Conservation (phyloP, 2,797 vertebrate species). For the Pogonophryne albipinna region DNA sequence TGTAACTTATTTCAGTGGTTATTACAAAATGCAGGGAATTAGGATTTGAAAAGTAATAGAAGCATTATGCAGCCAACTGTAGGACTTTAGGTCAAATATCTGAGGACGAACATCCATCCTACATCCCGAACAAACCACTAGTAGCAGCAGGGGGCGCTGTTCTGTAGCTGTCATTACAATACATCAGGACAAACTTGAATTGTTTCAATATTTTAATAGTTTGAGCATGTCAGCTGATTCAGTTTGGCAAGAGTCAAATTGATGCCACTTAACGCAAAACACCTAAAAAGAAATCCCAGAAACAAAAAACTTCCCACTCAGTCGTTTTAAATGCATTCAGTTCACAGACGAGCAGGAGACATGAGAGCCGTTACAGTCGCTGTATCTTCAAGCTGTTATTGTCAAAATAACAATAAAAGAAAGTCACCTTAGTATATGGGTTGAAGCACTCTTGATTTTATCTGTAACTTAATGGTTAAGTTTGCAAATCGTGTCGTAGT, state of each 20-base stretch:
- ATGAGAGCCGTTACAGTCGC: constrained; percentile 39
- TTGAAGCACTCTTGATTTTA: constrained; percentile 5
- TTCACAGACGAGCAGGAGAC: constrained; percentile 41
- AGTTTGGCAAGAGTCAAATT: constrained; percentile 67
- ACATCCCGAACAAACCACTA: too few relatives aligned
- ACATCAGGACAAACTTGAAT: not conserved
- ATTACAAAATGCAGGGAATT: too few relatives aligned
- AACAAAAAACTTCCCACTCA: constrained; percentile 22
- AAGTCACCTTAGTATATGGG: too few relatives aligned
- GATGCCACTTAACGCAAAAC: constrained; percentile 51
- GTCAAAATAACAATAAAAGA: constrained; percentile 57
- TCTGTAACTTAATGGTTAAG: not conserved
- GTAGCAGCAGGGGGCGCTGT: not conserved
- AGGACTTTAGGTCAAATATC: too few relatives aligned
- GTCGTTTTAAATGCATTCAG: constrained; percentile 57
- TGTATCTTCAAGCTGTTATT: constrained; percentile 12
- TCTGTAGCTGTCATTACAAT: not conserved
- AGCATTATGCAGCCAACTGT: not conserved
- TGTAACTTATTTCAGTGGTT: too few relatives aligned
- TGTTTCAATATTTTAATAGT: constrained; percentile 71
- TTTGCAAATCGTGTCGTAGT: not conserved
- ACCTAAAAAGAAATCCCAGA: constrained; percentile 34
- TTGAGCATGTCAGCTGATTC: constrained; percentile 58
- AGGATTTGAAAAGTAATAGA: too few relatives aligned
- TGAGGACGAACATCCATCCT: too few relatives aligned